Evolutionary conservation across 2,113 vertebrate species (phyloP), one percentile per base, ranked within the genome.

Genomic region (Pantherophis guttatus): DNA sequence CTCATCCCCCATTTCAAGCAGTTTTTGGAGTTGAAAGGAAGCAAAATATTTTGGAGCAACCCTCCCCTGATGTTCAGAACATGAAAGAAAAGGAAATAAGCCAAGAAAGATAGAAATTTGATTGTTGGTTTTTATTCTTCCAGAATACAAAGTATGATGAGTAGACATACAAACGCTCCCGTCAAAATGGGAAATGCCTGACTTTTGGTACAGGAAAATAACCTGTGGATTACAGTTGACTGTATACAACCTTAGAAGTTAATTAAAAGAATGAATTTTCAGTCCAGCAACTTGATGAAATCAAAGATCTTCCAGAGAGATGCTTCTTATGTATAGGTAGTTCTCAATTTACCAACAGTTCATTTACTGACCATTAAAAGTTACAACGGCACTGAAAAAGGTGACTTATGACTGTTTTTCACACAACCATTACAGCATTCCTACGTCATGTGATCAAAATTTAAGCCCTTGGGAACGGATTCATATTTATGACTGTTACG

Each of bases 241-340:
- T 93, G 75, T 62, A 29, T n/a, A 90, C 29, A 88, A n/a, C 54
- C 94, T 87, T 92, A 92, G 92, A 92, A 91, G 52, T 93, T 91
- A 48, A 92, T 95, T 75, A 91, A 86, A 29, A 58, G 44, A 53
- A 52, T 33, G 54, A 6, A 15, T 87, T 90, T 48, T 90, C 86
- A 95, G 55, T 23, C 23, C 86, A 94, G 53, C 0, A 0, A 6
- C 62, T 81, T 0, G 3, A 44, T 48, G 17, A 21, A 26, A 87
- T 86, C n/a, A 48, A 85, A 95, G 94, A 93, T 93, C 17, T n/a
- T 81, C 1, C n/a, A 81, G 90, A 54, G 85, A 90, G 58, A 70
- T 95, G 91, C 52, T 87, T 54, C 91, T 75, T 75, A 90, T 26
- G 11, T 17, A 65, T 5, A n/a, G 10, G 26, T 65, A 29, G 10